These are phyloP conservation scores for Cirrhinus molitorella DNA, from an alignment of 2,797 vertebrate genomes.

Conservation along the genomic window DNA sequence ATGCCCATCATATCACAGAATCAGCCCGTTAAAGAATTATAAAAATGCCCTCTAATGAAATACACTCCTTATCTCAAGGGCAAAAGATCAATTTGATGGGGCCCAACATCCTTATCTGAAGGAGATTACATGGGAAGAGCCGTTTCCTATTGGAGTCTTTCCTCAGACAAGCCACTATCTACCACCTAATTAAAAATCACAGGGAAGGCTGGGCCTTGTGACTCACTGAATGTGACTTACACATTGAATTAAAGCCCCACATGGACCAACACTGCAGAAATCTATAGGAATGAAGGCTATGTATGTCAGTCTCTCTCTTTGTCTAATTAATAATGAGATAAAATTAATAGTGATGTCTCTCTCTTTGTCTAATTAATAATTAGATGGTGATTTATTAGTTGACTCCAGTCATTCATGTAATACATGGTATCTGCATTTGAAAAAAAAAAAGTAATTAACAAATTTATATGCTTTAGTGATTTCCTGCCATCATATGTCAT, in stretches of 20 bases:
- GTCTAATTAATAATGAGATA: conserved; percentile 20
- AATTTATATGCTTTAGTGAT: conserved; percentile 24
- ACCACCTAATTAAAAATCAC: conserved; percentile 50
- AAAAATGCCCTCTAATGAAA: conserved; percentile 56
- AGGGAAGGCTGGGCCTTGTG: neutral
- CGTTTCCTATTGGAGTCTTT: conserved; percentile 38
- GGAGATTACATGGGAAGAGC: conserved; percentile 46
- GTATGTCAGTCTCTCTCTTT: conserved; percentile 1
- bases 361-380: conserved; percentile 27
- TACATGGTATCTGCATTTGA: conserved; percentile 16
- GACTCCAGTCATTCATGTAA: conserved; percentile 2
- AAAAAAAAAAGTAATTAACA: neutral
- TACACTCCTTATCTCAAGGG: conserved; percentile 56
- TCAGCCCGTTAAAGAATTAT: conserved; percentile 19
- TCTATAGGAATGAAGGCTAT: neutral
- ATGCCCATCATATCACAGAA: conserved; percentile 12
- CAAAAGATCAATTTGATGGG: conserved; percentile 54
- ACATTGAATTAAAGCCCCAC: conserved; percentile 25
- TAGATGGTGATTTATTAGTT: conserved; percentile 19
- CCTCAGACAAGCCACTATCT: conserved; percentile 30
- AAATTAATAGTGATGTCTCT: conserved; percentile 28
- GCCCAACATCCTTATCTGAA: conserved; percentile 52
- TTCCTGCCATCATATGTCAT: conserved; percentile 4
- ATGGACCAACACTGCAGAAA: neutral
- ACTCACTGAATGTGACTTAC: conserved; percentile 11